These are phyloP conservation scores for Moxostoma hubbsi DNA, from an alignment of 2,797 vertebrate species.

Conservation along the genomic window DNA sequence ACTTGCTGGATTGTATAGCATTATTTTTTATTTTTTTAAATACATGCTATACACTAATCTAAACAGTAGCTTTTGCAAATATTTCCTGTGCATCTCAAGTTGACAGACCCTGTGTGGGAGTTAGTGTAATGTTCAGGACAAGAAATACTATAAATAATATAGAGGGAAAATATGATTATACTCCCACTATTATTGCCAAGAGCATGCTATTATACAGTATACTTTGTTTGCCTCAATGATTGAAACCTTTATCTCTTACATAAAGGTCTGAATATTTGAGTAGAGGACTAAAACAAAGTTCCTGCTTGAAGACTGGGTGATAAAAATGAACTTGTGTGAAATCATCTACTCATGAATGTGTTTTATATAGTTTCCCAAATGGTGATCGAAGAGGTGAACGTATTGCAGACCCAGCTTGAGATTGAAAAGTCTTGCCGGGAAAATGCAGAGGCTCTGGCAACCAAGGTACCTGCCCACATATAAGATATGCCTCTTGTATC, in stretches of 20 bases:
- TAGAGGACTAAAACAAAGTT: too few relatives aligned
- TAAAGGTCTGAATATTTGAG: too few relatives aligned
- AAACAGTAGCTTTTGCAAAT: neutral
- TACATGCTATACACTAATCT: neutral
- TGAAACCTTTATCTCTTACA: neutral
- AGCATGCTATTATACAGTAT: neutral
- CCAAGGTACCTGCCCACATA: conserved; percentile 70
- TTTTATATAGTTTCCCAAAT: conserved; percentile 80
- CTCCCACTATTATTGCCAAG: neutral
- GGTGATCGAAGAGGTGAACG: conserved; percentile 84
- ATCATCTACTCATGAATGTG: neutral
- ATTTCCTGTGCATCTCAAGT: neutral
- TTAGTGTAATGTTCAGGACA: neutral
- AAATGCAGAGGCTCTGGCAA: conserved; percentile 82
- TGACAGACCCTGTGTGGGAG: neutral
- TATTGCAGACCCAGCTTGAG: conserved; percentile 83
- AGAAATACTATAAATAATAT: neutral
- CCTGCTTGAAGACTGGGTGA: neutral
- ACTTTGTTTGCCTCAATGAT: neutral
- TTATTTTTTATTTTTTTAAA: neutral
- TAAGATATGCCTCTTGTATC: too few relatives aligned
- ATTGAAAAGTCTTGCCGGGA: conserved; percentile 84
- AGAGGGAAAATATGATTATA: neutral
- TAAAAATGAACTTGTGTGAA: neutral
- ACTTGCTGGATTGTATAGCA: neutral